Evolutionary conservation across 1,140 invertebrate genomes (phyloP).

Genomic region (Drosophila funebris): DNA sequence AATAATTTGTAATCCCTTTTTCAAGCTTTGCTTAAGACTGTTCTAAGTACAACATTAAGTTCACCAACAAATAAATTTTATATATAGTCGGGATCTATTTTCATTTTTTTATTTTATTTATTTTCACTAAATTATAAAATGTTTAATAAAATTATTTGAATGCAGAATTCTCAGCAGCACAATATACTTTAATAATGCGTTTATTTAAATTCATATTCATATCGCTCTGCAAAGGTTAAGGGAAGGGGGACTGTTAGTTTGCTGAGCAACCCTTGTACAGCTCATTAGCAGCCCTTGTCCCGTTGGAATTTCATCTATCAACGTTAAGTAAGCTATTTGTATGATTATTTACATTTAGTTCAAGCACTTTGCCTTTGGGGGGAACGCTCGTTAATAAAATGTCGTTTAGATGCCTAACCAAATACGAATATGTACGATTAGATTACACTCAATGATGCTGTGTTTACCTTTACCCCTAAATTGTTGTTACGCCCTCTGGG

Average conservation of each 20-base stretch:
- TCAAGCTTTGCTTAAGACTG: no score
- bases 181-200: no score
- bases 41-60: no score
- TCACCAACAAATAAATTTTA: no score
- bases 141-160: no score
- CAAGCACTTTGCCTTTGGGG: conserved; percentile 31
- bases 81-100: no score
- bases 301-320: conserved; percentile 21
- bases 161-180: no score
- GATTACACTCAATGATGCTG: conserved; percentile 39
- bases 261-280: background rate
- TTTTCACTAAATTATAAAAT: no score
- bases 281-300: conserved; percentile 11
- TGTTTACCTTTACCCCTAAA: conserved; percentile 56
- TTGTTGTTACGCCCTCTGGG: conserved; percentile 28
- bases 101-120: no score
- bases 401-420: conserved; percentile 20
- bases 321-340: conserved; percentile 41
- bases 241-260: background rate
- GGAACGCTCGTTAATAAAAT: conserved; percentile 32
- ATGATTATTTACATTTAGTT: conserved; percentile 53
- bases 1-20: no score
- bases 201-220: background rate
- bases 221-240: background rate
- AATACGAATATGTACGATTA: conserved; percentile 35